phyloP scores from a whole-genome alignment of 2,797 vertebrate genomes.

The Acanthopagrus latus region DNA sequence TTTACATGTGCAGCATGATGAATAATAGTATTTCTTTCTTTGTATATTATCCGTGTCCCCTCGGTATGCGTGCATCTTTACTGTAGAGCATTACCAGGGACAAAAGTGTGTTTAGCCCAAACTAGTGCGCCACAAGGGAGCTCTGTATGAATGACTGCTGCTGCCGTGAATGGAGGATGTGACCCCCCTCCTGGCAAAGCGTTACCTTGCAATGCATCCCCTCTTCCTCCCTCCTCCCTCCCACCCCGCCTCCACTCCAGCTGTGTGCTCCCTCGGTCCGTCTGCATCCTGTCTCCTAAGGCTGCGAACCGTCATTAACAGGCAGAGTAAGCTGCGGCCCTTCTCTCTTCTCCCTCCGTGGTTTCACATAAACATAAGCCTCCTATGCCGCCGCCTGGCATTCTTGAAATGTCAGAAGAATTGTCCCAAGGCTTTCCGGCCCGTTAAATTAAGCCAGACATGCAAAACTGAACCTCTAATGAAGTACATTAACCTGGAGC shows the following conservation, averaged over 20 bases:
- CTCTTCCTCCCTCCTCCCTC: neutral
- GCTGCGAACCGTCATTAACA: slow-evolving; percentile 74
- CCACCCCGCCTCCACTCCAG: slow-evolving; percentile 32
- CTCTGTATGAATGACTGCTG: slow-evolving; percentile 47
- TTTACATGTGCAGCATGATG: slow-evolving; percentile 14
- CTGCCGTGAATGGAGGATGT: slow-evolving; percentile 42
- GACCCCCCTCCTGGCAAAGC: slow-evolving; percentile 42
- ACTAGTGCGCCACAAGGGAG: slow-evolving; percentile 31
- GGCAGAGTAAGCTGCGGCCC: slow-evolving; percentile 48
- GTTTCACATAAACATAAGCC: slow-evolving; percentile 65
- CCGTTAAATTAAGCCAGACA: slow-evolving; percentile 77
- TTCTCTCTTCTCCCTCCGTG: slow-evolving; percentile 41
- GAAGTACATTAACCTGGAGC: slow-evolving; percentile 80
- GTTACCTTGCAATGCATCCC: slow-evolving; percentile 45
- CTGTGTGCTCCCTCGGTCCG: slow-evolving; percentile 50
- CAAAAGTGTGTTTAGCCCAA: neutral
- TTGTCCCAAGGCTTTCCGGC: slow-evolving; percentile 75
- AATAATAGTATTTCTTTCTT: slow-evolving; percentile 21
- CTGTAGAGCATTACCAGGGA: slow-evolving; percentile 12
- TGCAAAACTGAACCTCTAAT: slow-evolving; percentile 78
- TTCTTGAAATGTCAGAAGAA: slow-evolving; percentile 81
- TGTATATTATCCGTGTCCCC: slow-evolving; percentile 15
- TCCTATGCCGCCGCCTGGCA: slow-evolving; percentile 62
- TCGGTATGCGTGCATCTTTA: neutral
- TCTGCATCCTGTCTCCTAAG: slow-evolving; percentile 64